A percentile compares a stretch with the other conserved stretches of the same genome.
Conservation (phyloP, 2,888 invertebrate genomes). For the Colletes collaris region DNA sequence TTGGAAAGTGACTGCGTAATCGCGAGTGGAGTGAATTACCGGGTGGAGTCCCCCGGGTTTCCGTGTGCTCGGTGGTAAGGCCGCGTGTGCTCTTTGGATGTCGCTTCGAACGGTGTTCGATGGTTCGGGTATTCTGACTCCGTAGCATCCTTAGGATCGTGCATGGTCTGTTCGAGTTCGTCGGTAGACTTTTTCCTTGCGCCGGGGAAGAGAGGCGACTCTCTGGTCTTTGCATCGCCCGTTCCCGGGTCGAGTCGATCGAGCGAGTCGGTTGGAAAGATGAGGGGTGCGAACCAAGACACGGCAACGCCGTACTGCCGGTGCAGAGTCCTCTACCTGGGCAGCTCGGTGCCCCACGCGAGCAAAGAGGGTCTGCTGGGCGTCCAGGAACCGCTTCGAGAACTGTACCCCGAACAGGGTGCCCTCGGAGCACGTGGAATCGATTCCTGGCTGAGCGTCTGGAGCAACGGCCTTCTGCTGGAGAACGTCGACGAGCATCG, state of each 20-base stretch:
- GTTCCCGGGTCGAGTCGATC: slow-evolving; percentile 4
- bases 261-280: slow-evolving; percentile 51
- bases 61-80: slow-evolving; percentile 24
- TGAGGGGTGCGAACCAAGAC: slow-evolving; percentile 83
- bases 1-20: slow-evolving; percentile 71
- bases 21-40: slow-evolving; percentile 62
- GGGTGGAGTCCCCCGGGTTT: slow-evolving; percentile 52
- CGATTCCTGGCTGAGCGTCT: slow-evolving; percentile 98
- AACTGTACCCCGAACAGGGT: slow-evolving; percentile 97
- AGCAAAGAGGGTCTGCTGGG: slow-evolving; percentile 99
- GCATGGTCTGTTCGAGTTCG: not conserved
- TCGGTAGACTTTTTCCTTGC: not conserved
- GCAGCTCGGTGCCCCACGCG: slow-evolving; percentile 97
- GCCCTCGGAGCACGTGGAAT: slow-evolving; percentile 94
- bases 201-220: not conserved
- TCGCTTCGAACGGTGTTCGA: slow-evolving; percentile 29
- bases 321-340: slow-evolving; percentile 97
- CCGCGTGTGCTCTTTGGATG: slow-evolving; percentile 14
- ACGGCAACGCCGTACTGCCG: slow-evolving; percentile 97
- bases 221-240: not conserved
- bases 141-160: slow-evolving; percentile 5
- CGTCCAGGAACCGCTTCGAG: slow-evolving; percentile 97
- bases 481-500: slow-evolving; percentile 98
- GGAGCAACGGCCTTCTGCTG: slow-evolving; percentile 97
- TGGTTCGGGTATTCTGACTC: slow-evolving; percentile 21